Evolutionary conservation across 2,113 vertebrate genomes (phyloP).

Genomic region (Puma concolor): DNA sequence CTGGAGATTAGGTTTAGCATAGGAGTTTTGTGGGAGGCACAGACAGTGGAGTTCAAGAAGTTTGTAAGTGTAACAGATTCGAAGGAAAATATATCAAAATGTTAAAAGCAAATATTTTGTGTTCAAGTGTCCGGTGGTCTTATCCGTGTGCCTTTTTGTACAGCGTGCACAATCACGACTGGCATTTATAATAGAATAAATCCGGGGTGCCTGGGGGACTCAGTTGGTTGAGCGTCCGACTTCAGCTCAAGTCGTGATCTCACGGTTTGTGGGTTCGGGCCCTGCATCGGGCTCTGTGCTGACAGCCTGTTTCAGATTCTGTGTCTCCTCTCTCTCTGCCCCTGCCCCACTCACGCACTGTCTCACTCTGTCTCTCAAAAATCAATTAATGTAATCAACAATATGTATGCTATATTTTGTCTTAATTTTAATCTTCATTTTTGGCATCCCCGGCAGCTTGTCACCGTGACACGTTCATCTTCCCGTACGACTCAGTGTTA

Average conservation of each 20-base stretch:
- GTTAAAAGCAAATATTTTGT: neutral
- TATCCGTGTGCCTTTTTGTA: neutral
- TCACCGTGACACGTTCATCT: neutral
- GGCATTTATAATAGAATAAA: neutral
- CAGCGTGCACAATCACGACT: neutral
- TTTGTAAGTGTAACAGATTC: neutral
- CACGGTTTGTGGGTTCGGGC: too few relatives aligned
- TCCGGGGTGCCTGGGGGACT: too few relatives aligned
- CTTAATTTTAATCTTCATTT: neutral
- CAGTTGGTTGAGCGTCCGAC: too few relatives aligned
- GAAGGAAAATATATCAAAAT: neutral
- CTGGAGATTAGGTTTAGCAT: neutral
- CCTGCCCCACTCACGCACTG: too few relatives aligned
- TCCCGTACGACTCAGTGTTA: neutral
- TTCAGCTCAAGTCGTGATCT: too few relatives aligned
- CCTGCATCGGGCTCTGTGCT: too few relatives aligned
- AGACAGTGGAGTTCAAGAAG: neutral
- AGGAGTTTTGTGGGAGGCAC: neutral
- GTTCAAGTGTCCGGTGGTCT: neutral
- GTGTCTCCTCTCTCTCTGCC: too few relatives aligned
- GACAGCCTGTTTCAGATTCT: too few relatives aligned
- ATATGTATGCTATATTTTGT: neutral
- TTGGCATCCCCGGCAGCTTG: neutral
- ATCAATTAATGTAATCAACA: neutral
- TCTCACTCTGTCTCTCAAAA: too few relatives aligned